These are phyloP conservation scores for Lacerta viridis DNA, from an alignment of 2,797 vertebrate species.

Conservation along the genomic window DNA sequence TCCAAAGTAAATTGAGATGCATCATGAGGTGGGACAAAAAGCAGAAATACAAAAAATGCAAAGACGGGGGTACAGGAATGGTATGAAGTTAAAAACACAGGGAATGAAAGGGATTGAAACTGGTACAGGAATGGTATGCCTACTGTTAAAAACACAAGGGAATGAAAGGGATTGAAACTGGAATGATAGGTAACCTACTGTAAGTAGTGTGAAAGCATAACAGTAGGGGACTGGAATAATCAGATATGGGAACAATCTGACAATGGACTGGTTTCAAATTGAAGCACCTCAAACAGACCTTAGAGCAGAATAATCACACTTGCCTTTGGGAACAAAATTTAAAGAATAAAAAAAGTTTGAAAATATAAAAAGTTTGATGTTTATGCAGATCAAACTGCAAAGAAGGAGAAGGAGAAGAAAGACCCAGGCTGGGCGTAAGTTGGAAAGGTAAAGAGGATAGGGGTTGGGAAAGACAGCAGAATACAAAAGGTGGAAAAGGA, in stretches of 20 bases:
- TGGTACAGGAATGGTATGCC: slow-evolving; percentile 71
- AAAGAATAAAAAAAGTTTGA: slow-evolving; percentile 70
- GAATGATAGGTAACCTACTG: slow-evolving; percentile 75
- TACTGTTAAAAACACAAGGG: slow-evolving; percentile 75
- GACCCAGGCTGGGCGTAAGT: slow-evolving; percentile 59
- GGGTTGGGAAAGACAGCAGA: slow-evolving; percentile 53
- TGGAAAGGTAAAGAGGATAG: slow-evolving; percentile 52
- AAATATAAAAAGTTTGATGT: slow-evolving; percentile 72
- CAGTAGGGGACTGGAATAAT: slow-evolving; percentile 78
- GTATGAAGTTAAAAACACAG: slow-evolving; percentile 77
- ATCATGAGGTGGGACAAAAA: slow-evolving; percentile 70
- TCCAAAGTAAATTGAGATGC: slow-evolving; percentile 70
- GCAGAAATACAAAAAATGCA: slow-evolving; percentile 61
- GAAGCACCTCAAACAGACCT: slow-evolving; percentile 77
- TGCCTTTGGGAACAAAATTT: slow-evolving; percentile 77
- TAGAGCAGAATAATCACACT: slow-evolving; percentile 75
- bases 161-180: slow-evolving; percentile 68
- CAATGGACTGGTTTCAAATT: slow-evolving; percentile 74
- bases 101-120: slow-evolving; percentile 68
- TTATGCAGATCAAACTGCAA: slow-evolving; percentile 75
- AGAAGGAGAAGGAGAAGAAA: slow-evolving; percentile 49
- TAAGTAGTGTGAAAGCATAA: slow-evolving; percentile 77
- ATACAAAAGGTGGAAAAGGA: slow-evolving; percentile 60
- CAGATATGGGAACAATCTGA: slow-evolving; percentile 73
- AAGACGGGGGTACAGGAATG: slow-evolving; percentile 66